phyloP scores from a whole-genome alignment of 2,113 vertebrate species.

The Aegithalos caudatus region DNA sequence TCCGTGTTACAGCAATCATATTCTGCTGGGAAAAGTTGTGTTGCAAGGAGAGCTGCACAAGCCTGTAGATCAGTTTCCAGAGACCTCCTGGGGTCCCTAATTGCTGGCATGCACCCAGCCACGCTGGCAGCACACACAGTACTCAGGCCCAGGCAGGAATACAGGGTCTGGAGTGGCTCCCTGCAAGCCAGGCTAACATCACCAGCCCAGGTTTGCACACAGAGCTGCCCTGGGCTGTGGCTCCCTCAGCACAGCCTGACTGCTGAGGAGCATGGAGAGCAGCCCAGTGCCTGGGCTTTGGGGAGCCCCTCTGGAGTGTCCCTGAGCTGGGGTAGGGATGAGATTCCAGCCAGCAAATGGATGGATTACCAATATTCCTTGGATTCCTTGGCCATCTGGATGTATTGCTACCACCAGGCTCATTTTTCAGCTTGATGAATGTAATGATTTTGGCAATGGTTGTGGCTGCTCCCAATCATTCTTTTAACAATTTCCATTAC shows the following conservation, averaged over 20 bases:
- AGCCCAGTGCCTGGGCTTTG: neutral
- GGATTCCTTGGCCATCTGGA: neutral
- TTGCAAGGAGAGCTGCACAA: neutral
- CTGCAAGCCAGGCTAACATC: neutral
- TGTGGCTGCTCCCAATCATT: slow-evolving; percentile 5
- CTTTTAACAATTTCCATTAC: slow-evolving; percentile 35
- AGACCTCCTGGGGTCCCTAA: neutral
- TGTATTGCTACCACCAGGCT: neutral
- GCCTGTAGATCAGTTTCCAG: neutral
- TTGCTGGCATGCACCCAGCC: neutral
- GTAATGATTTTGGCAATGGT: slow-evolving; percentile 8
- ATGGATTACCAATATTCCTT: neutral
- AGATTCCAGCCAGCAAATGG: neutral
- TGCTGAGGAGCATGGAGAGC: neutral
- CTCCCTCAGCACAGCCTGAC: neutral
- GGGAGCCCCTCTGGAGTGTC: neutral
- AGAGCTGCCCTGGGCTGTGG: neutral
- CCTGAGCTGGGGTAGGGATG: neutral
- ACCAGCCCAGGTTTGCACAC: rapidly evolving
- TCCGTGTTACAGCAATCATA: neutral
- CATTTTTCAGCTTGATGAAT: slow-evolving; percentile 12
- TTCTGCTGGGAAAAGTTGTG: neutral
- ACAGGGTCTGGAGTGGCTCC: neutral
- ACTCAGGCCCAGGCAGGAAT: neutral
- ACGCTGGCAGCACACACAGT: neutral